These are phyloP conservation scores for Scolopax bukidnonensis DNA, from an alignment of 2,797 vertebrate species.

Conservation along the genomic window DNA sequence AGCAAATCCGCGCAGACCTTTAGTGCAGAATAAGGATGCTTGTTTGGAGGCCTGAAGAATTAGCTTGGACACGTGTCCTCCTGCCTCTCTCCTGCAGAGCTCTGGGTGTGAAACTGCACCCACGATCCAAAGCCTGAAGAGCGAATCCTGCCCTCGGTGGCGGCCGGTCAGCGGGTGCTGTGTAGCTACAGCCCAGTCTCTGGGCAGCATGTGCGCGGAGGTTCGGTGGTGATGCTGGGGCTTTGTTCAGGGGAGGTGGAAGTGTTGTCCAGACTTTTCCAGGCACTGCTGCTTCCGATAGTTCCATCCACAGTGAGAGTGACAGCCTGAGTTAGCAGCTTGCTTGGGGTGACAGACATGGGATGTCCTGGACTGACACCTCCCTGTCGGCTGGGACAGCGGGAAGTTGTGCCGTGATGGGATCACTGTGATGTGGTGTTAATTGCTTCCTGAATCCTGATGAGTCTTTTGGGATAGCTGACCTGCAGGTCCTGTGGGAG, in stretches of 20 bases:
- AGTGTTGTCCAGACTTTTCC: neutral
- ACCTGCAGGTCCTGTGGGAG: neutral
- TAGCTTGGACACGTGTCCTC: neutral
- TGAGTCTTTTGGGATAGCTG: neutral
- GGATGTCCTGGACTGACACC: neutral
- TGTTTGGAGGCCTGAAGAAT: neutral
- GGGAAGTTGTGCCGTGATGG: neutral
- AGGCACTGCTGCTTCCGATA: neutral
- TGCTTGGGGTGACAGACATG: neutral
- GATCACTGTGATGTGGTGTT: neutral
- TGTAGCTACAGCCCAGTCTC: neutral
- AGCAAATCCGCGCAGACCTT: neutral
- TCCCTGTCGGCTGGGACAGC: neutral
- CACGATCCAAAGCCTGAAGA: neutral
- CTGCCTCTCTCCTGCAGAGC: neutral
- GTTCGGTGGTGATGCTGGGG: neutral
- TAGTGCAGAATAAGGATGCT: neutral
- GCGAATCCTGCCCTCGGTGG: neutral
- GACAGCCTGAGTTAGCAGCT: accelerated
- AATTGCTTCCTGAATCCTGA: neutral
- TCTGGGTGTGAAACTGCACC: neutral
- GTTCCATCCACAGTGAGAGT: neutral
- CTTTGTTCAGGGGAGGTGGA: neutral
- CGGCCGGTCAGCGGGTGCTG: neutral
- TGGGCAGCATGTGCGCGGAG: neutral